phyloP scores from a whole-genome alignment of 2,888 invertebrate species.

The Heliconius cydno region DNA sequence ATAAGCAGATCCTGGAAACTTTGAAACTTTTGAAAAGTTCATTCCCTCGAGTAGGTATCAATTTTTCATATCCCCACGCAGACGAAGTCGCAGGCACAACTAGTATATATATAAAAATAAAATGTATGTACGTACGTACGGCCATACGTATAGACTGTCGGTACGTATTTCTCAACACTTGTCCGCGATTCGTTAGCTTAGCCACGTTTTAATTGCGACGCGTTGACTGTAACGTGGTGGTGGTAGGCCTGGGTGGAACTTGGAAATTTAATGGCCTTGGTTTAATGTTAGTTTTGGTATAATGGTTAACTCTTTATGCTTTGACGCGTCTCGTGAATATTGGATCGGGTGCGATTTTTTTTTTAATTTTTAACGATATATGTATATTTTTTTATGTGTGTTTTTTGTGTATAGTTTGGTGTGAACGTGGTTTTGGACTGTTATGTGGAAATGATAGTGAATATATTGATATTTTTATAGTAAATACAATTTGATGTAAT shows the following conservation, averaged over 20 bases:
- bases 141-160: not conserved
- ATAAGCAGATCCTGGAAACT: not conserved
- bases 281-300: constrained; percentile 37
- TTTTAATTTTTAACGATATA: not conserved
- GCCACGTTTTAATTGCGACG: constrained; percentile 38
- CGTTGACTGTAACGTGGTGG: constrained; percentile 12
- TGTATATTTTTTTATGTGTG: not conserved
- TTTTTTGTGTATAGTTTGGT: not conserved
- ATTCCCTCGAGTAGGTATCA: not conserved
- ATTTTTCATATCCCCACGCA: not conserved
- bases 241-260: constrained; percentile 3
- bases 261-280: constrained; percentile 33
- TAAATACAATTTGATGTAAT: no score
- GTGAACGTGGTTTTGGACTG: not conserved
- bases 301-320: constrained; percentile 23
- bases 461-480: no score
- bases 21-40: no score
- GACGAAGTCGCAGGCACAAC: not conserved
- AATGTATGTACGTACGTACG: not conserved
- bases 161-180: constrained; percentile 23
- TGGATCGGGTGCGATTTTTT: constrained; percentile 11
- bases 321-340: constrained; percentile 27
- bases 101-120: not conserved
- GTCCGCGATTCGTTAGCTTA: constrained; percentile 38
- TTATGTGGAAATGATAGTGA: not conserved